Evolutionary conservation across 2,888 invertebrate genomes (phyloP).

Genomic region (Biston betularia): DNA sequence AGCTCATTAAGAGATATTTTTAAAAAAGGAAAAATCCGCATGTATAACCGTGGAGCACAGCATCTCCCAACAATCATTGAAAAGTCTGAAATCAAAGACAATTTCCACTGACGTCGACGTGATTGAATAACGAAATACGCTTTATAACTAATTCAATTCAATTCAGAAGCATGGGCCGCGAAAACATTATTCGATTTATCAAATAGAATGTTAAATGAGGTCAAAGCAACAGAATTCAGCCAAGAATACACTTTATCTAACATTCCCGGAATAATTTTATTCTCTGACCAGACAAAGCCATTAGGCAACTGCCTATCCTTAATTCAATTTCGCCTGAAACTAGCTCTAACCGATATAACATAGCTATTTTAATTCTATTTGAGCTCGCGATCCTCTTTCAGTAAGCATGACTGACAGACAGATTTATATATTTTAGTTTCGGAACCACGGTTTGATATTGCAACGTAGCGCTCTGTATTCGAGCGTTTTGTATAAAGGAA

Average conservation of each 20-base stretch:
- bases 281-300: background rate
- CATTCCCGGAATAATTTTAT: background rate
- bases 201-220: background rate
- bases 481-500: background rate
- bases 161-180: background rate
- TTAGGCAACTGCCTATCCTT: background rate
- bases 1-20: too few relatives aligned
- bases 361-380: constrained; percentile 11
- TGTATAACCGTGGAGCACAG: too few relatives aligned
- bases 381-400: constrained; percentile 9
- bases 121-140: background rate
- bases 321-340: background rate
- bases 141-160: constrained; percentile 1
- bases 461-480: background rate
- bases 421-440: constrained; percentile 1
- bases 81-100: background rate
- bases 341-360: background rate
- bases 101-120: background rate
- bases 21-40: too few relatives aligned
- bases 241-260: background rate
- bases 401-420: constrained; percentile 14
- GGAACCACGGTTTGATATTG: background rate
- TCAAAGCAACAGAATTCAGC: background rate
- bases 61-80: too few relatives aligned
- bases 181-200: background rate